Base-by-base conservation (phyloP, 2,797 vertebrate genomes). In the Labeo calbasu region DNA sequence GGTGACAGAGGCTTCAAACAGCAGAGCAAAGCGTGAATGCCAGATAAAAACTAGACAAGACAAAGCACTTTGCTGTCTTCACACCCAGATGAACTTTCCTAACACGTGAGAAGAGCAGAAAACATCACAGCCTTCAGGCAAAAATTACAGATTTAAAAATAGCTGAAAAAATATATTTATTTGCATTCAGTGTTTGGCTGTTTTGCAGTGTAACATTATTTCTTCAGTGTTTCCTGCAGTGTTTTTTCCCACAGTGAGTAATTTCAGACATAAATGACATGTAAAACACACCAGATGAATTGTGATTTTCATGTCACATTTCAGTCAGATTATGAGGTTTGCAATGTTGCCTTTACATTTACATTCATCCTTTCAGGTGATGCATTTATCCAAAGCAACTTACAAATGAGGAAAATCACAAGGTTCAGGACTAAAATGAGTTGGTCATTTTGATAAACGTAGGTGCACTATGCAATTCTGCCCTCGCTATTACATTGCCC, bases 1-100 rank as follows among this genome's bases (percentile, higher is more conserved):
- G n/a, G 19, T 53, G 76, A 71, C 46, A 55, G 15, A 72, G 19
- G 15, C 57, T 80, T 48, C n/a, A 43, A 65, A 84, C 8, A 43
- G 75, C 43, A 55, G 25, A n/a, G 40, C 6, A 5, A 50, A 84
- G 40, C 28, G 3, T 25, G 14, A 71, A 59, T 2, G 51, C 59
- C 32, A 25, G 21, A 55, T 28, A 70, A 46, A 70, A 65, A 51
- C 21, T 69, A 53, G 48, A 51, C 12, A 79, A 73, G 70, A 76
- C 25, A 71, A 73, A 63, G 69, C 70, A 75, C 59, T 73, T 63
- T 73, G 25, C 70, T 65, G 13, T 32, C 77, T 55, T 80, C 59
- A 66, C 63, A 85, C 59, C 48, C 8, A 55, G 4, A 80, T 53
- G 13, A 80, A 55, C 25, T 79, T 65, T 36, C n/a, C 13, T 25